Evolutionary conservation across 92 coral and sea anemone species (phyloP).

Genomic region (Actinostola sp.): DNA sequence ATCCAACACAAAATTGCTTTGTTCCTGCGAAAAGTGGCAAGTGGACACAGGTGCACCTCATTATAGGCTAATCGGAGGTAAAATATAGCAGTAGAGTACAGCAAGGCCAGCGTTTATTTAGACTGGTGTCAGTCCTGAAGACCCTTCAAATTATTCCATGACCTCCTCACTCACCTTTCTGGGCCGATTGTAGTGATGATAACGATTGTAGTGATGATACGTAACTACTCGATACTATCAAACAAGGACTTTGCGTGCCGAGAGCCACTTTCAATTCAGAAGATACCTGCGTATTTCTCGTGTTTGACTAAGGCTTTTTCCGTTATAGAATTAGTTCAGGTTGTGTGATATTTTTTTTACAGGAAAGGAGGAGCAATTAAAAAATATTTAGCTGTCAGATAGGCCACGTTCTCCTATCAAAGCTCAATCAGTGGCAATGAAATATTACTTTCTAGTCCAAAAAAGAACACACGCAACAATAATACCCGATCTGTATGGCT

Average conservation of each 20-base stretch:
- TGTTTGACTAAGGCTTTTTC: conserved; percentile 4
- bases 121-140: background rate
- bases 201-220: background rate
- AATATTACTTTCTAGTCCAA: background rate
- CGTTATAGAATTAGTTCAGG: conserved; percentile 12
- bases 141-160: background rate
- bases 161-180: background rate
- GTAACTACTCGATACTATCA: background rate
- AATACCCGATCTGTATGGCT: too few relatives aligned
- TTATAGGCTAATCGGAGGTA: conserved; percentile 57
- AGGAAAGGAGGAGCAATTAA: conserved; percentile 29
- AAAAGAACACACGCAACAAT: background rate
- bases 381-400: conserved; percentile 28
- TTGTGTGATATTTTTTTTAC: background rate
- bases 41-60: conserved; percentile 61
- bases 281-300: background rate
- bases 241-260: background rate
- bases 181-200: background rate
- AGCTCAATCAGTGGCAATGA: background rate
- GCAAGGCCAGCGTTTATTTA: background rate
- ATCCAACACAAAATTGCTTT: conserved; percentile 81
- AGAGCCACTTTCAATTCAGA: background rate
- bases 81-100: background rate
- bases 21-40: conserved; percentile 65
- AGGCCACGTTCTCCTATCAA: background rate